phyloP scores from a whole-genome alignment of 2,888 invertebrate genomes.

The Galerucella calmariensis region DNA sequence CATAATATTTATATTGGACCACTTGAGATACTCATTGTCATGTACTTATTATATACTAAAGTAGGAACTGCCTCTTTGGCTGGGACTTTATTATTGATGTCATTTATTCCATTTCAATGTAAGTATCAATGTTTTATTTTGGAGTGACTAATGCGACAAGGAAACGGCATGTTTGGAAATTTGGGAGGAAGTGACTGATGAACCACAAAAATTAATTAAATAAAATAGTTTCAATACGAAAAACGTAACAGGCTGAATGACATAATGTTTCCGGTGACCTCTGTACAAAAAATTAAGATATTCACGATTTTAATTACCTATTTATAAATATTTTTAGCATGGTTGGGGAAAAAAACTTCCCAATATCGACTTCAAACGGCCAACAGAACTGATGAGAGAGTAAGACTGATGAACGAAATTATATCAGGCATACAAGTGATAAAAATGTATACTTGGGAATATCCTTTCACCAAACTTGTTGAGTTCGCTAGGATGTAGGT shows the following conservation, averaged over 20 bases:
- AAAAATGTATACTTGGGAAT: conserved; percentile 97
- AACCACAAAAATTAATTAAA: too few species aligned
- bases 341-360: conserved; percentile 77
- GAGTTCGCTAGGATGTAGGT: conserved; percentile 69
- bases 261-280: too few species aligned
- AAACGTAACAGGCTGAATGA: too few species aligned
- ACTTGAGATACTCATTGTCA: conserved; percentile 68
- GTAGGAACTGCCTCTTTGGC: conserved; percentile 61
- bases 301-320: too few species aligned
- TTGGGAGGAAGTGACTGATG: too few species aligned
- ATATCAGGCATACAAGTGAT: conserved; percentile 90
- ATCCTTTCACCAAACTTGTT: conserved; percentile 84
- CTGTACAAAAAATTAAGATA: too few species aligned
- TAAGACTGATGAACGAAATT: conserved; percentile 90
- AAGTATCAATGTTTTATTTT: conserved; percentile 9
- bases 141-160: too few species aligned
- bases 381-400: conserved; percentile 82
- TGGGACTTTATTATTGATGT: conserved; percentile 60
- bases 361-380: conserved; percentile 80
- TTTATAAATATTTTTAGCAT: conserved; percentile 12
- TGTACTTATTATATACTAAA: conserved; percentile 65
- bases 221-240: too few species aligned
- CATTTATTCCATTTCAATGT: conserved; percentile 57
- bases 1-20: conserved; percentile 59
- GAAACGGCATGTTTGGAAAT: too few species aligned